phyloP scores from a whole-genome alignment of 2,797 vertebrate species.

The Tarsius wallacei region DNA sequence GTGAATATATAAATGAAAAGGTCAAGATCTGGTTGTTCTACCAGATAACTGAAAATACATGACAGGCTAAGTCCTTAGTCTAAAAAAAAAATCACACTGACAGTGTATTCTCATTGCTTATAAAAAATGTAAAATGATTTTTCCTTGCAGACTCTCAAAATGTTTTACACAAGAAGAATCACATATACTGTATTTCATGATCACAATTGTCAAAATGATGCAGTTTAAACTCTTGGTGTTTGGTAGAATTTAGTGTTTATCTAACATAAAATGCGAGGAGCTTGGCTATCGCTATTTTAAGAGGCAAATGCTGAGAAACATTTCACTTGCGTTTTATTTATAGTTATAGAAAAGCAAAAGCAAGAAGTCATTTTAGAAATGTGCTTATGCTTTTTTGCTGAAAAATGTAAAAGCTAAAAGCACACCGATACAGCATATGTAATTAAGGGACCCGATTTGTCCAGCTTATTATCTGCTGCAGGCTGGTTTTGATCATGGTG shows the following conservation, averaged over 20 bases:
- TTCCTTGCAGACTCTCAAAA: neutral
- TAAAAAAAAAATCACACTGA: neutral
- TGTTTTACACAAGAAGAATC: constrained; percentile 32
- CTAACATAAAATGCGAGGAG: neutral
- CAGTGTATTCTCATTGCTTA: neutral
- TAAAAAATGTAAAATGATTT: constrained; percentile 34
- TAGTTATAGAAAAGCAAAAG: constrained; percentile 61
- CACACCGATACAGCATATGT: neutral
- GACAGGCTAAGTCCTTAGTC: neutral
- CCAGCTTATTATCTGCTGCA: neutral
- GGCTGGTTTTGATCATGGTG: neutral
- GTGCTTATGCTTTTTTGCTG: neutral
- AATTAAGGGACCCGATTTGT: neutral
- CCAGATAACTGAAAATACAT: neutral
- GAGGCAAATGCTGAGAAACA: neutral
- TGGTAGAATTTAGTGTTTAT: constrained; percentile 27
- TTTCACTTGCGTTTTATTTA: constrained; percentile 59
- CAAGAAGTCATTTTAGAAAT: constrained; percentile 56
- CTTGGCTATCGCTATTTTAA: constrained; percentile 20
- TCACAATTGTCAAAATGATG: neutral
- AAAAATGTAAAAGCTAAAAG: neutral
- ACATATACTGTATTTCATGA: neutral
- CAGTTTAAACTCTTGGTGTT: neutral
- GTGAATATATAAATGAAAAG: neutral
- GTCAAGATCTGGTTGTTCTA: neutral